Conservation (phyloP, 2,113 vertebrate species). For the Esox niger region DNA sequence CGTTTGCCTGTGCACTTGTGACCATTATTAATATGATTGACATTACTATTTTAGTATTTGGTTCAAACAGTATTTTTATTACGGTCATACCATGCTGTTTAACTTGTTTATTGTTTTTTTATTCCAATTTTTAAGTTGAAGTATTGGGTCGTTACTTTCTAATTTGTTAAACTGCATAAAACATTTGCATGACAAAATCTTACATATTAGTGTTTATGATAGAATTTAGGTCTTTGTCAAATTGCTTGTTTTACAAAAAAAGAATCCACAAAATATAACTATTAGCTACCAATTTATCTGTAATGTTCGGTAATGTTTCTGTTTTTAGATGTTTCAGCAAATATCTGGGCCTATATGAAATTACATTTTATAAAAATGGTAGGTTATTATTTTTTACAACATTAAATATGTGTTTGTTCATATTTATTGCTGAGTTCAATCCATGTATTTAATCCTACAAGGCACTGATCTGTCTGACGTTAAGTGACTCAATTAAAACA, state of each 20-base stretch:
- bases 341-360: slow-evolving; percentile 1
- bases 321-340: neutral
- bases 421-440: neutral
- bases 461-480: neutral
- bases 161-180: neutral
- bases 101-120: neutral
- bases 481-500: neutral
- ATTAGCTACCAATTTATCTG: no score
- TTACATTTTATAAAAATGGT: neutral
- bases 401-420: neutral
- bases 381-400: neutral
- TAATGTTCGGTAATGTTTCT: neutral
- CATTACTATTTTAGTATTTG: neutral
- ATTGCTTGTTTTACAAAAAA: no score
- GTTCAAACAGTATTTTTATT: neutral
- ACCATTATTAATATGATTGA: neutral
- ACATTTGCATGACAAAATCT: slow-evolving; percentile 8
- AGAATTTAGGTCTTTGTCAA: neutral
- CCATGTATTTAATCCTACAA: neutral
- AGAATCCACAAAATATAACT: no score
- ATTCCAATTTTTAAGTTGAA: neutral
- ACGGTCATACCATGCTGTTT: neutral
- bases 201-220: slow-evolving; percentile 15
- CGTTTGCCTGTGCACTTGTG: slow-evolving; percentile 5
- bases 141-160: neutral